Conservation (phyloP, 2,797 vertebrate species). For the Lithobates pipiens region DNA sequence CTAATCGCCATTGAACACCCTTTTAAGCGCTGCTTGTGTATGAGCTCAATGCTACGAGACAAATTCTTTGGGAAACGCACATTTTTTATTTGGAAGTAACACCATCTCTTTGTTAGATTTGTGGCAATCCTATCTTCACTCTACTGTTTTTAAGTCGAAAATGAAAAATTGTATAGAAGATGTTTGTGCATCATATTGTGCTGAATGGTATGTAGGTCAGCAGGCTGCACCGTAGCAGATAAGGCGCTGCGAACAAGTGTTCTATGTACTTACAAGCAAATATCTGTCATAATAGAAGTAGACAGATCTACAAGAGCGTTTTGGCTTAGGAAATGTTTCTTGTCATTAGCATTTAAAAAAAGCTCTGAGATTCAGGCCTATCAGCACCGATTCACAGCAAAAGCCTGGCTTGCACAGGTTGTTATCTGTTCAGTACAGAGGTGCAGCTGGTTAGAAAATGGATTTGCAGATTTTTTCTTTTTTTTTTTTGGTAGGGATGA, state of each 20-base stretch:
- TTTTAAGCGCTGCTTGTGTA: constrained; percentile 75
- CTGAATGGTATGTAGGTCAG: constrained; percentile 99
- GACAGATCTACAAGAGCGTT: constrained; percentile 99
- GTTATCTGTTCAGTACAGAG: constrained; percentile 99
- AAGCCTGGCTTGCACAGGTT: constrained; percentile 96
- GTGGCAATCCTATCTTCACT: constrained; percentile 96
- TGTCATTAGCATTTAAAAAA: constrained; percentile 99
- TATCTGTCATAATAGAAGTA: constrained; percentile 99
- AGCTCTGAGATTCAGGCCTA: constrained; percentile 99
- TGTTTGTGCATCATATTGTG: constrained; percentile 98
- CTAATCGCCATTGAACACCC: constrained; percentile 82
- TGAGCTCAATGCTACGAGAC: constrained; percentile 93
- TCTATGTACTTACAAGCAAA: constrained; percentile 99
- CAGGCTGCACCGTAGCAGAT: constrained; percentile 98
- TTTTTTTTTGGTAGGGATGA: constrained; percentile 98
- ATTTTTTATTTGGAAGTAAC: constrained; percentile 95
- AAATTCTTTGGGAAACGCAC: constrained; percentile 92
- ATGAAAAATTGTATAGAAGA: constrained; percentile 95
- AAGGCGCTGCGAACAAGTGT: constrained; percentile 98
- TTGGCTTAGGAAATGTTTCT: constrained; percentile 98
- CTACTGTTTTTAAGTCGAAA: constrained; percentile 98
- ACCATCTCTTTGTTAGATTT: constrained; percentile 98
- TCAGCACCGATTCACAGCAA: constrained; percentile 97
- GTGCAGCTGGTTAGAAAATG: constrained; percentile 99
- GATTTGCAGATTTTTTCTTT: constrained; percentile 99